Base-by-base conservation (phyloP, 1,140 invertebrate genomes). In the Campoletis sonorensis region DNA sequence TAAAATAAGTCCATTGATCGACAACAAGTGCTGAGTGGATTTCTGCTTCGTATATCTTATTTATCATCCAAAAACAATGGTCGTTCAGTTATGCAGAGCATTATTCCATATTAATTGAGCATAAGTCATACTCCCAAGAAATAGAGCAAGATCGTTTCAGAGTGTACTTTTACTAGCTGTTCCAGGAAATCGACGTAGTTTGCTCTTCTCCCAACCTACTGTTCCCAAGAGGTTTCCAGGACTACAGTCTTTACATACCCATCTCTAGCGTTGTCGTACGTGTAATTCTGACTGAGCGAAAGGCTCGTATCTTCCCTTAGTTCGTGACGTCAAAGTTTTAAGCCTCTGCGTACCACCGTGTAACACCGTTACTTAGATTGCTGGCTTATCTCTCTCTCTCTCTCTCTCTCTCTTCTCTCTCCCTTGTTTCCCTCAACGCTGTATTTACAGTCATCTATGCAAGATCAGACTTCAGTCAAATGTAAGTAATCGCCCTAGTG, bases 261-360 rank as follows among this genome's bases (percentile, higher is more conserved):
- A 18, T 70, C 64, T 61, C 58, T 61, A 1, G 18, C 58, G 8
- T 61, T 61, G 7, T 2, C 21, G 21, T 64, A 64, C 11, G 23
- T 64, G 7, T 26, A 49, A 37, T 26, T 49, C 18, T 26, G 21
- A 15, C 27, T 49, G 40, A 21, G 21, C 13, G 15, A 21, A 70
- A 70, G 33, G 30, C n/a, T 33, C 30, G 27, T 21, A 18, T 11
- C 27, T n/a, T 75, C 72, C 40, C 40, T 15, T 45, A 11, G 8
- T 45, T 45, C 40, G 68, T 18, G 33, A 75, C 72, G 72, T 45
- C 40, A 51, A 75, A 75, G 21, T 75, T 75, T 75, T 30, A 75
- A 75, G 72, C 72, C 26, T 8, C 2, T 54, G 15, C 26, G 21
- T 64, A 64, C 70, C n/a, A 51, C 51, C 72, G 23, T 49, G 73